phyloP scores from a whole-genome alignment of 2,113 vertebrate genomes.

The Epinephelus cyanopodus region DNA sequence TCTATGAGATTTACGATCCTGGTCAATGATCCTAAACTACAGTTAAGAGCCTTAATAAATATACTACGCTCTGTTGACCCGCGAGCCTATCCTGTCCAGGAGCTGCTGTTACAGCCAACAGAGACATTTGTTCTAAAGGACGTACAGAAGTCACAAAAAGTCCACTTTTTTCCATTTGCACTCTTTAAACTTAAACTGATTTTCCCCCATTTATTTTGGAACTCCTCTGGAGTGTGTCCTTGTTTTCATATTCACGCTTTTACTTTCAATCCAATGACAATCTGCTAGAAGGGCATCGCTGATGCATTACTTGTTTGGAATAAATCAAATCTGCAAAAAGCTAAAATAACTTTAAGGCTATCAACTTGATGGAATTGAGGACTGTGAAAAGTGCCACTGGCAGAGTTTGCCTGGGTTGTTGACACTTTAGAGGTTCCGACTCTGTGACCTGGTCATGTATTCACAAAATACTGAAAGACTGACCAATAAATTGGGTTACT shows the following conservation, averaged over 20 bases:
- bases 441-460: conserved; percentile 14
- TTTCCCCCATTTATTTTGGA: conserved; percentile 40
- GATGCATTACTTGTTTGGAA: conserved; percentile 65
- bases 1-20: conserved; percentile 48
- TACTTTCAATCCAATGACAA: conserved; percentile 64
- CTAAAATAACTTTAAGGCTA: conserved; percentile 58
- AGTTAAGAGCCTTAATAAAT: conserved; percentile 59
- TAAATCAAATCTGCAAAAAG: conserved; percentile 67
- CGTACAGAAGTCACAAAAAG: conserved; percentile 50
- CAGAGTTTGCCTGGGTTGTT: conserved; percentile 40
- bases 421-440: conserved; percentile 48
- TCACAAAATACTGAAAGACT: conserved; percentile 35
- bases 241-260: conserved; percentile 68
- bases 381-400: conserved; percentile 53
- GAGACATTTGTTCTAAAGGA: conserved; percentile 42
- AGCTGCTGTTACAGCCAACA: conserved; percentile 38
- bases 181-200: conserved; percentile 41
- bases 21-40: conserved; percentile 48
- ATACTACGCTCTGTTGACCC: conserved; percentile 35
- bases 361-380: conserved; percentile 55
- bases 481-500: conserved; percentile 27
- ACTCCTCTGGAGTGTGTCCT: conserved; percentile 42
- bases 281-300: conserved; percentile 64
- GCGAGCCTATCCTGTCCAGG: conserved; percentile 14
- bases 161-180: conserved; percentile 32